Conservation (phyloP, 1,140 invertebrate genomes). For the Camponotus vicinus region DNA sequence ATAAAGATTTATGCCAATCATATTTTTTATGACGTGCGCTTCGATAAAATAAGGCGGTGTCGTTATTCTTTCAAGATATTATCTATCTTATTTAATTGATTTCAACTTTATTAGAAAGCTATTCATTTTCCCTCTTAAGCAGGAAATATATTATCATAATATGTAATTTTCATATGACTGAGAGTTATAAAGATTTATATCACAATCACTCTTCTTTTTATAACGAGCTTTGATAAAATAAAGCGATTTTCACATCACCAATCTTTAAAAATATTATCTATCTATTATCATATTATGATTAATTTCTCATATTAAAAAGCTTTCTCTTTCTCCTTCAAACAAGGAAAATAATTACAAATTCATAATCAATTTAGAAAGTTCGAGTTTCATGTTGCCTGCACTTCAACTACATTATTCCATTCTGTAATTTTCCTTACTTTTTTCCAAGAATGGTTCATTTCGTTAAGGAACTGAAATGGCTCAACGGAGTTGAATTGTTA, state of each 20-base stretch:
- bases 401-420: background rate
- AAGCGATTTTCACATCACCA: background rate
- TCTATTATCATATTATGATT: too few relatives aligned
- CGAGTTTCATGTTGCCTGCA: background rate
- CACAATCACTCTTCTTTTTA: background rate
- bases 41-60: background rate
- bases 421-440: background rate
- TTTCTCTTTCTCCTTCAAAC: background rate
- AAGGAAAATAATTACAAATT: constrained; percentile 23
- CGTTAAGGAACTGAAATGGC: background rate
- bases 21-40: background rate
- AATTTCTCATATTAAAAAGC: too few relatives aligned
- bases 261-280: too few relatives aligned
- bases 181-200: background rate
- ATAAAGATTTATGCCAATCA: background rate
- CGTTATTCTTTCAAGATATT: too few relatives aligned
- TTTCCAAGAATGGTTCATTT: constrained; percentile 14
- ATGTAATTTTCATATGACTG: background rate
- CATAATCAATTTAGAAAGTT: constrained; percentile 15
- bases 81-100: too few relatives aligned
- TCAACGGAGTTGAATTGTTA: background rate
- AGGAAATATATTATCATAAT: too few relatives aligned
- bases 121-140: too few relatives aligned
- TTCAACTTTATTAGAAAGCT: too few relatives aligned
- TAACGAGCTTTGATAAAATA: background rate